phyloP scores from a whole-genome alignment of 2,113 vertebrate genomes.

The Thamnophis sirtalis region DNA sequence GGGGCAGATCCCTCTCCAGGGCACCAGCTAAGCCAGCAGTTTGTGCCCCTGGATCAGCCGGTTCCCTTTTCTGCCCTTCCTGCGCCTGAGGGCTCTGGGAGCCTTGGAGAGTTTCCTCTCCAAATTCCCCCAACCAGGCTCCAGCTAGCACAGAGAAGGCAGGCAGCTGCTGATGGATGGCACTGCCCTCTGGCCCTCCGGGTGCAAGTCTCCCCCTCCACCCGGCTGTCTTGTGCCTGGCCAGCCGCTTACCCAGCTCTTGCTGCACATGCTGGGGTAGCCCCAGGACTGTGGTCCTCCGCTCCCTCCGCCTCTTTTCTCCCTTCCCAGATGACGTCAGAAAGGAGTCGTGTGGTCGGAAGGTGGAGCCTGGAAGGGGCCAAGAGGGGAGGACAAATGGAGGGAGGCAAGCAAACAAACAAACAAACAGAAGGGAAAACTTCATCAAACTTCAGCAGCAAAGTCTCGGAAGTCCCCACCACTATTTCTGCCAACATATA shows the following conservation, averaged over 20 bases:
- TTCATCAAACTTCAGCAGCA: background rate
- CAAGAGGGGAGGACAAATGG: background rate
- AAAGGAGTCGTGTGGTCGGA: conserved; percentile 85
- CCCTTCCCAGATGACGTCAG: conserved; percentile 73
- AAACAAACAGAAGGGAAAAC: background rate
- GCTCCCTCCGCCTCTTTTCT: conserved; percentile 73
- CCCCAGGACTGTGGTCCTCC: conserved; percentile 92
- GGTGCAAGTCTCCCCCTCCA: background rate
- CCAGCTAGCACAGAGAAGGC: background rate
- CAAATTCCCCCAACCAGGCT: background rate
- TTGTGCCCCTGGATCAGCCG: background rate
- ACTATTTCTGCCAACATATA: background rate
- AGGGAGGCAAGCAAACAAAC: background rate
- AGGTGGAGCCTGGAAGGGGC: conserved; percentile 83
- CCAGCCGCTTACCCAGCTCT: conserved; percentile 80
- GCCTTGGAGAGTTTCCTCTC: background rate
- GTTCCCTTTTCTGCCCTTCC: too few relatives aligned
- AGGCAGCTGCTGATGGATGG: background rate
- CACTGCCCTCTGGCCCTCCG: background rate
- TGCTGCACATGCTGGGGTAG: conserved; percentile 92
- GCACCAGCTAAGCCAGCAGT: background rate
- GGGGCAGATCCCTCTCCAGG: background rate
- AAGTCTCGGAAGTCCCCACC: background rate
- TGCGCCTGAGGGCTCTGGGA: too few relatives aligned
- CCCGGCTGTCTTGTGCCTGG: accelerated